These are phyloP conservation scores for Eristalis intricaria DNA, from an alignment of 2,888 invertebrate species.

Conservation along the genomic window DNA sequence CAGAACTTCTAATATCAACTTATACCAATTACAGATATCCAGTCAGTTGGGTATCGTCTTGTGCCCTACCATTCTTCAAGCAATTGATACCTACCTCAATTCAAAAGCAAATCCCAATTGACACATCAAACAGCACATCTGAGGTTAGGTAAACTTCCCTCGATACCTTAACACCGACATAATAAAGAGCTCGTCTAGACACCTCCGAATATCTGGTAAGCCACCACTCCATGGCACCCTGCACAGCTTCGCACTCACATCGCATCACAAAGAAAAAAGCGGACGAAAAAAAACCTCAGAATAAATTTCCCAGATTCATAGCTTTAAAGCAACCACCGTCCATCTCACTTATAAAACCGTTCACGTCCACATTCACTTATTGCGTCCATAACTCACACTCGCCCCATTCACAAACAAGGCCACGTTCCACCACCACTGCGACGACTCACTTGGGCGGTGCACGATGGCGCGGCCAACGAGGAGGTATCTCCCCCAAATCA, in stretches of 20 bases:
- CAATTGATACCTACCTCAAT: neutral
- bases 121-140: neutral
- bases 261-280: neutral
- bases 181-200: neutral
- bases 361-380: slow-evolving; percentile 6
- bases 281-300: neutral
- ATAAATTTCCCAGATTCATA: slow-evolving; percentile 14
- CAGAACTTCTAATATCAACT: no score
- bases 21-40: no score
- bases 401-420: neutral
- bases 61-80: no score
- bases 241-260: neutral
- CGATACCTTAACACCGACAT: neutral
- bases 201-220: neutral
- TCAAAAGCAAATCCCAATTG: neutral
- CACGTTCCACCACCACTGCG: neutral
- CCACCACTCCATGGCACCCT: neutral
- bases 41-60: no score
- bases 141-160: neutral
- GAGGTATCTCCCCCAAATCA: neutral
- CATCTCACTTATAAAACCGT: slow-evolving; percentile 2
- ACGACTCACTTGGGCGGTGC: neutral
- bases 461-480: neutral
- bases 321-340: neutral
- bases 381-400: slow-evolving; percentile 13